Evolutionary conservation across 2,888 invertebrate species (phyloP), one percentile per base, ranked within the genome.

Genomic region (Blastobasis lacticolella): DNA sequence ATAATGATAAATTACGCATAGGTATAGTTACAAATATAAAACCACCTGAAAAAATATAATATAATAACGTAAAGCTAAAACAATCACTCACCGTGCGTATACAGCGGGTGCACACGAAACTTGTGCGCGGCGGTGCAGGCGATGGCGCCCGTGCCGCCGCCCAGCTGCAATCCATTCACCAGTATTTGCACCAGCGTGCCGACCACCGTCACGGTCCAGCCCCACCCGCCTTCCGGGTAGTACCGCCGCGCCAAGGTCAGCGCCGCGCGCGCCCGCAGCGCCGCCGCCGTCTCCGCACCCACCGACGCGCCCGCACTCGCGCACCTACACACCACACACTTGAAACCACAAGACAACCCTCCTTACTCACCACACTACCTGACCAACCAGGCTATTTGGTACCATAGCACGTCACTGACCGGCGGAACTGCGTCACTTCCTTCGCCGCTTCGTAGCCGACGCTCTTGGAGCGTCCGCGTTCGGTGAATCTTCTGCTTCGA

Each of bases 161-260:
- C 90, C 59, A 94, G 89, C 70, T 95, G 95, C 50, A 95, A 80
- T 6, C 95, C 95, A 64, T 94, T 92, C 48, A 92, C 91, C 49
- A 95, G 81, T 49, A 94, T 81, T 72, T 95, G 93, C 36, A 94
- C 93, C 53, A 94, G 79, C 37, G 93, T 90, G 37, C 93, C 92
- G 58, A 94, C 94, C 50, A 91, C 89, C 48, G 93, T 91, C 54
- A 95, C 90, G 49, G 94, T 91, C 94, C 94, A 95, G 10, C 95
- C 95, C 95, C 95, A 95, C 9, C 95, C 95, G 4, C 95, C 95
- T 83, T 95, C 95, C 4, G 95, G 95, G 78, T 95, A 95, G 82
- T 95, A 95, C 63, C 95, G 93, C 40, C 93, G 89, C 52, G 92
- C 92, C 46, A 93, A 87, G 46, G 92, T 89, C 49, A 92, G 85